phyloP scores from a whole-genome alignment of 2,888 invertebrate species.

The Caenorhabditis panamensis region DNA sequence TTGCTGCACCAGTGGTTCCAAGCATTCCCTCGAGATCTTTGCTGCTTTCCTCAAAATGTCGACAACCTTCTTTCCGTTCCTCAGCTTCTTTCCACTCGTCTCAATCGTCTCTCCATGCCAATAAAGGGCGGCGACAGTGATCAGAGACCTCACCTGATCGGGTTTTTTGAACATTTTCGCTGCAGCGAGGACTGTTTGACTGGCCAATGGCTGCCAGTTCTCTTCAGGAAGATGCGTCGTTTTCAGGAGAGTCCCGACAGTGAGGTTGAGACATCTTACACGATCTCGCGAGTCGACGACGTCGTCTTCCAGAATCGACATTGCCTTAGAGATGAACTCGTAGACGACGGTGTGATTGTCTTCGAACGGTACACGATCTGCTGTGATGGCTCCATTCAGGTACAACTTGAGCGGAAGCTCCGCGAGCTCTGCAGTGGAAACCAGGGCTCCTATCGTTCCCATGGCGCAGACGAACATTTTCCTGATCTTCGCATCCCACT shows the following conservation, averaged over 20 bases:
- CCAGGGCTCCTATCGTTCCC: constrained; percentile 93
- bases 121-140: constrained; percentile 89
- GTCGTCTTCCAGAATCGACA: constrained; percentile 72
- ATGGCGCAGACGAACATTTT: constrained; percentile 99
- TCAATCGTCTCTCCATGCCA: constrained; percentile 85
- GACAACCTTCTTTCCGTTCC: constrained; percentile 90
- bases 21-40: constrained; percentile 93
- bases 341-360: constrained; percentile 97
- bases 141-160: constrained; percentile 91
- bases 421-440: constrained; percentile 92
- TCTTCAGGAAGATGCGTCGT: constrained; percentile 85
- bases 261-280: constrained; percentile 66
- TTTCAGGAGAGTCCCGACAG: constrained; percentile 63
- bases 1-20: constrained; percentile 96
- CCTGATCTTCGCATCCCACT: constrained; percentile 98
- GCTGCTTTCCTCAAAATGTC: constrained; percentile 94
- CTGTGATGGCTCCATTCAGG: constrained; percentile 90
- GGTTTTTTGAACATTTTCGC: constrained; percentile 93
- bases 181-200: constrained; percentile 95
- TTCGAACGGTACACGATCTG: constrained; percentile 86
- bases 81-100: constrained; percentile 83
- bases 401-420: constrained; percentile 94
- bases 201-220: constrained; percentile 95
- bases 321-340: constrained; percentile 87
- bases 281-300: constrained; percentile 70